phyloP scores from a whole-genome alignment of 2,113 vertebrate species.

The Phyllostomus discolor region DNA sequence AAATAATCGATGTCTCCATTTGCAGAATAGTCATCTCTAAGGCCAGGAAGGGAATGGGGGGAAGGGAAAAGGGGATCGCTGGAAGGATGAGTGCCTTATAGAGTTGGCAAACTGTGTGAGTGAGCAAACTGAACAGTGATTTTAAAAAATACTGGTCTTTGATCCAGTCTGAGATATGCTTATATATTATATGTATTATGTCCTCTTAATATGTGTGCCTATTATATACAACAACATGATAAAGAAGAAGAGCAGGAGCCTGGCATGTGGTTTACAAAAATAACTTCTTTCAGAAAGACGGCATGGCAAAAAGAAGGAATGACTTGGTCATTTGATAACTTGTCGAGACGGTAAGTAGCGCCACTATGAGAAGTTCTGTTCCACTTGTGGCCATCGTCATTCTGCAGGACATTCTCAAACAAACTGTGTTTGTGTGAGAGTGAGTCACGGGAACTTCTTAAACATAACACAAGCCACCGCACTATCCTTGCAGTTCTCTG shows the following conservation, averaged over 20 bases:
- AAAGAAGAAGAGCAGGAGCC: background rate
- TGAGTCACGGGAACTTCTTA: background rate
- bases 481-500: background rate
- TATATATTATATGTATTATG: background rate
- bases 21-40: slow-evolving; percentile 18
- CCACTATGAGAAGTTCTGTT: background rate
- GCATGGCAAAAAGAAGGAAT: background rate
- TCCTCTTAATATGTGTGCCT: background rate
- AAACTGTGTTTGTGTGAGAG: background rate
- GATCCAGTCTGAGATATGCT: background rate
- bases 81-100: background rate
- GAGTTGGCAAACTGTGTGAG: background rate
- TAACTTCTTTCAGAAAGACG: background rate
- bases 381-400: background rate
- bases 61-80: background rate
- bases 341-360: background rate
- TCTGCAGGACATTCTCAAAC: background rate
- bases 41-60: background rate
- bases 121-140: background rate
- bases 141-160: background rate
- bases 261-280: background rate
- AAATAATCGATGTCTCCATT: slow-evolving; percentile 16
- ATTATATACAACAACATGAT: background rate
- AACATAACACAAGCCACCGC: background rate
- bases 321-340: background rate